Evolutionary conservation across 1,140 invertebrate species (phyloP).

Genomic region (Drosophila tropicalis): DNA sequence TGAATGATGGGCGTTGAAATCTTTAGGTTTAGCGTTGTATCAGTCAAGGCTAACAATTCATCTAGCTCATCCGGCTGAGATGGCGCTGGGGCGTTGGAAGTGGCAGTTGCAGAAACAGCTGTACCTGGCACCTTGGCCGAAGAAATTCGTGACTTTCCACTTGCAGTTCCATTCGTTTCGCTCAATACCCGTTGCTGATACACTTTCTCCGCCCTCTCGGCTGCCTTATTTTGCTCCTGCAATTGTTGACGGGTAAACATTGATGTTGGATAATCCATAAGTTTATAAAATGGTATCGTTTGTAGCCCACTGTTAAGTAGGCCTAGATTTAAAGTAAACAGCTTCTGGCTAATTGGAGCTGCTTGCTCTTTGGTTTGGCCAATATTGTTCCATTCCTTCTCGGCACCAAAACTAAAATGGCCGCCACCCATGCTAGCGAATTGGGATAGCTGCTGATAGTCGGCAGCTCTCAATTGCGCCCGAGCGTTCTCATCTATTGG

Average conservation of each 20-base stretch:
- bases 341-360: slow-evolving; percentile 59
- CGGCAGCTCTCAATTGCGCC: slow-evolving; percentile 69
- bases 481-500: slow-evolving; percentile 63
- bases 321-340: slow-evolving; percentile 72
- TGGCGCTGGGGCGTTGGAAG: neutral
- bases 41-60: slow-evolving; percentile 66
- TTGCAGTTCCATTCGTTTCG: slow-evolving; percentile 41
- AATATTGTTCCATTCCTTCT: slow-evolving; percentile 73
- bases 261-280: slow-evolving; percentile 69
- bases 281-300: slow-evolving; percentile 80
- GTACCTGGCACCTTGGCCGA: slow-evolving; percentile 32
- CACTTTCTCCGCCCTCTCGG: slow-evolving; percentile 60
- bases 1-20: slow-evolving; percentile 48
- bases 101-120: neutral
- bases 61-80: slow-evolving; percentile 65
- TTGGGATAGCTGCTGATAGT: slow-evolving; percentile 68
- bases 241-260: slow-evolving; percentile 70
- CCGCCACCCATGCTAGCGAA: slow-evolving; percentile 67
- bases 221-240: slow-evolving; percentile 60
- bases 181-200: slow-evolving; percentile 64
- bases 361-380: slow-evolving; percentile 55
- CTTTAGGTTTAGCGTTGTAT: slow-evolving; percentile 41
- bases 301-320: slow-evolving; percentile 67
- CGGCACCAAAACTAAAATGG: slow-evolving; percentile 71
- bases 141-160: slow-evolving; percentile 28